Evolutionary conservation across 2,113 vertebrate genomes (phyloP).

Genomic region (Corydoras maculifer): DNA sequence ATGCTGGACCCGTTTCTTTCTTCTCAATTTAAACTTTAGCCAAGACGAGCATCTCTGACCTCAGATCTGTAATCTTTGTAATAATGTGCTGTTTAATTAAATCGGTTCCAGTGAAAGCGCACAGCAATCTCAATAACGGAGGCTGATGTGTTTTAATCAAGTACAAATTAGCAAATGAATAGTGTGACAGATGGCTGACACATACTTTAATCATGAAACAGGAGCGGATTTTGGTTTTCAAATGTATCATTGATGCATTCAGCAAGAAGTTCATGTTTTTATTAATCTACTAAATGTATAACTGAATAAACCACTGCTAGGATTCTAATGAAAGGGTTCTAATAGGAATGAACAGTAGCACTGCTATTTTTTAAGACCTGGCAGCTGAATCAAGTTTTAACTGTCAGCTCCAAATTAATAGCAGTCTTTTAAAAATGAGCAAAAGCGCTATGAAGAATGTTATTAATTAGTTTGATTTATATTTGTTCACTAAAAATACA

Average conservation of each 20-base stretch:
- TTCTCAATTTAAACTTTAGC: too few relatives aligned
- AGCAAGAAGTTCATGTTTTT: background rate
- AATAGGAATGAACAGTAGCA: too few relatives aligned
- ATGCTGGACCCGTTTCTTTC: too few relatives aligned
- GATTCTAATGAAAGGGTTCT: too few relatives aligned
- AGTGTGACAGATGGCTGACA: constrained; percentile 32
- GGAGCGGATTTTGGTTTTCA: constrained; percentile 7
- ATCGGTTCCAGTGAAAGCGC: constrained; percentile 17
- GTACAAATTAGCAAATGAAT: constrained; percentile 43
- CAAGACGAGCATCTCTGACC: background rate
- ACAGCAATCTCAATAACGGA: constrained; percentile 43
- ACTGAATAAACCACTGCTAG: too few relatives aligned
- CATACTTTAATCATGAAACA: constrained; percentile 32
- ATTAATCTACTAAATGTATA: too few relatives aligned
- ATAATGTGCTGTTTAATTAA: constrained; percentile 4
- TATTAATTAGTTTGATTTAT: too few relatives aligned
- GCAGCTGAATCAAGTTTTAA: too few relatives aligned
- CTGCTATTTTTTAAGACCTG: too few relatives aligned
- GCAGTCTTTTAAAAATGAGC: too few relatives aligned
- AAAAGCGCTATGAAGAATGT: too few relatives aligned
- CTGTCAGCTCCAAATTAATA: too few relatives aligned
- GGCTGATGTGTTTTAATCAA: constrained; percentile 37
- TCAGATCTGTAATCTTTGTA: background rate
- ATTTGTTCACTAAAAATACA: background rate
- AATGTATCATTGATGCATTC: constrained; percentile 14